Conservation (phyloP, 2,888 invertebrate genomes). For the Caenorhabditis uteleia region DNA sequence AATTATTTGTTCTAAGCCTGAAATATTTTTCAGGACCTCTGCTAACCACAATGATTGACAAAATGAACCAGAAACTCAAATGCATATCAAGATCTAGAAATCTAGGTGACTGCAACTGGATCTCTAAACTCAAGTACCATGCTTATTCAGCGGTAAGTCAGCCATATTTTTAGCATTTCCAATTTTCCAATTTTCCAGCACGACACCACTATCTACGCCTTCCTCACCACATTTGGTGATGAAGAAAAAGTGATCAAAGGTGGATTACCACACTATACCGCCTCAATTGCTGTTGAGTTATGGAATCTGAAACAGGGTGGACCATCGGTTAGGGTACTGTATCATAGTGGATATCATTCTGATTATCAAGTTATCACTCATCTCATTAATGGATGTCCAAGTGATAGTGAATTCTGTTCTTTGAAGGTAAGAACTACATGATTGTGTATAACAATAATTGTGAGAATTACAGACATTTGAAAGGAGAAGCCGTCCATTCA, state of each 20-base stretch:
- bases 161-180: neutral
- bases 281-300: slow-evolving; percentile 61
- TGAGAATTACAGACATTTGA: too few species aligned
- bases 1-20: too few species aligned
- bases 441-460: too few species aligned
- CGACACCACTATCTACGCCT: slow-evolving; percentile 65
- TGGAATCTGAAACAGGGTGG: slow-evolving; percentile 57
- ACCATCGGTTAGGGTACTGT: slow-evolving; percentile 54
- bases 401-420: slow-evolving; percentile 51
- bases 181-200: slow-evolving; percentile 56
- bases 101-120: slow-evolving; percentile 52
- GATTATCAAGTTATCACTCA: slow-evolving; percentile 59
- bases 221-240: slow-evolving; percentile 63
- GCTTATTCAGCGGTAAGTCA: slow-evolving; percentile 63
- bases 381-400: slow-evolving; percentile 57
- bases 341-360: slow-evolving; percentile 61
- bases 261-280: slow-evolving; percentile 66
- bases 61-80: slow-evolving; percentile 40
- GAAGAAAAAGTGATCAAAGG: slow-evolving; percentile 61
- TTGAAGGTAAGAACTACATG: slow-evolving; percentile 28
- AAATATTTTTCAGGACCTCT: too few species aligned
- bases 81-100: slow-evolving; percentile 31
- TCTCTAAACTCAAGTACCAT: slow-evolving; percentile 58
- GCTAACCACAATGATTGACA: slow-evolving; percentile 39
- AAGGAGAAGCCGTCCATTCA: too few species aligned